Conservation (phyloP, 2,888 invertebrate species). For the Apodemia zela region DNA sequence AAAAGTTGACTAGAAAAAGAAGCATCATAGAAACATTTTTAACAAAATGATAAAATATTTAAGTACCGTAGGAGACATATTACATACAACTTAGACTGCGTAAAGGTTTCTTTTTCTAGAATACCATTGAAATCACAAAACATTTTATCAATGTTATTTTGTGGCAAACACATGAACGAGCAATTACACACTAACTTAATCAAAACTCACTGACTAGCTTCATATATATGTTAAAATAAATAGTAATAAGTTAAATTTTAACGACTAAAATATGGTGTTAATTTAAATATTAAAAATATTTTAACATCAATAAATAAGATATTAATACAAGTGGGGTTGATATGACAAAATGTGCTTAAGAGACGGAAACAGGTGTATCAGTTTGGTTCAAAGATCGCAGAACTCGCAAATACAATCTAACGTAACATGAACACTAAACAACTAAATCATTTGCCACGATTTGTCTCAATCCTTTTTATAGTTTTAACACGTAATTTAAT, state of each 20-base stretch:
- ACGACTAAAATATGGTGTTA: conserved; percentile 38
- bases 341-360: conserved; percentile 55
- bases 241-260: conserved; percentile 54
- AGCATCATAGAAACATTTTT: conserved; percentile 47
- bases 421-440: conserved; percentile 78
- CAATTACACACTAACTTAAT: conserved; percentile 49
- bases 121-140: neutral
- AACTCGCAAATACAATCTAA: conserved; percentile 71
- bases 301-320: conserved; percentile 31
- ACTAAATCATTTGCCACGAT: conserved; percentile 67
- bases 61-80: conserved; percentile 42
- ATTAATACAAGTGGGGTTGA: conserved; percentile 50
- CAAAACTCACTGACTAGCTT: conserved; percentile 72
- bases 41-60: conserved; percentile 43
- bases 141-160: conserved; percentile 6
- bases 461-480: conserved; percentile 40
- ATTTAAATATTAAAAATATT: conserved; percentile 30
- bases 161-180: conserved; percentile 27
- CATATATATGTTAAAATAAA: conserved; percentile 52
- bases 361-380: conserved; percentile 64
- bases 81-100: conserved; percentile 41
- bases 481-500: conserved; percentile 5
- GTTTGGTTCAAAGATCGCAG: conserved; percentile 51
- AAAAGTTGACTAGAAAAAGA: conserved; percentile 61
- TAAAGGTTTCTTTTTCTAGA: conserved; percentile 13